These are phyloP conservation scores for Agelas oroides DNA, from an alignment of 37 sponge, comb jelly and placozoan genomes.

Conservation along the genomic window DNA sequence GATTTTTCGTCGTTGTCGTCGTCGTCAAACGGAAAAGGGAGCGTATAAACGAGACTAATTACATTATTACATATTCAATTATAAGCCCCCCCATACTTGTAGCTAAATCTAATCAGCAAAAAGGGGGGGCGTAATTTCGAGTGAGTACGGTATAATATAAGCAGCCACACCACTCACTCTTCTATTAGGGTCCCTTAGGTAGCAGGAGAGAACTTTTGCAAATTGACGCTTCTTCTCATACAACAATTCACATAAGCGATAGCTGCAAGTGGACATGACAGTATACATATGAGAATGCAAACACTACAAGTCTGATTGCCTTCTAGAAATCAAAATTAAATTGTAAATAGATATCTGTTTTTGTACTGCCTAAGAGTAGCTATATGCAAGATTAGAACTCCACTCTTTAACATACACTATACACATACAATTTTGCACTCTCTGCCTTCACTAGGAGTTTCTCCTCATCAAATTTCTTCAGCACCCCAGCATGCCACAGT, in stretches of 20 bases:
- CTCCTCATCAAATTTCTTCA: slow-evolving; percentile 81
- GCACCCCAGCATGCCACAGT: slow-evolving; percentile 75
- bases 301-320: too few relatives aligned
- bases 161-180: slow-evolving; percentile 58
- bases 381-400: not conserved
- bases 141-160: too few relatives aligned
- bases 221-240: slow-evolving; percentile 81
- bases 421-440: slow-evolving; percentile 78
- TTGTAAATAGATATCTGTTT: too few relatives aligned
- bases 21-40: too few relatives aligned
- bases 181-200: slow-evolving; percentile 69
- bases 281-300: not conserved
- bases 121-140: too few relatives aligned
- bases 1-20: too few relatives aligned
- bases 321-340: too few relatives aligned
- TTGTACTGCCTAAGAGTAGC: not conserved
- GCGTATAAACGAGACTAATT: too few relatives aligned
- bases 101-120: too few relatives aligned
- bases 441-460: slow-evolving; percentile 75
- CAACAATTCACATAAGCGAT: slow-evolving; percentile 77
- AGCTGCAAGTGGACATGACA: slow-evolving; percentile 31
- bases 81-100: too few relatives aligned
- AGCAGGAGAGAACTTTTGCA: slow-evolving; percentile 85
- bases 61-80: too few relatives aligned
- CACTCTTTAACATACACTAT: too few relatives aligned